Percentiles rank a stretch among this genome's conserved stretches.
phyloP scores from a whole-genome alignment of 2,888 invertebrate genomes.

The Tetragnatha montana region DNA sequence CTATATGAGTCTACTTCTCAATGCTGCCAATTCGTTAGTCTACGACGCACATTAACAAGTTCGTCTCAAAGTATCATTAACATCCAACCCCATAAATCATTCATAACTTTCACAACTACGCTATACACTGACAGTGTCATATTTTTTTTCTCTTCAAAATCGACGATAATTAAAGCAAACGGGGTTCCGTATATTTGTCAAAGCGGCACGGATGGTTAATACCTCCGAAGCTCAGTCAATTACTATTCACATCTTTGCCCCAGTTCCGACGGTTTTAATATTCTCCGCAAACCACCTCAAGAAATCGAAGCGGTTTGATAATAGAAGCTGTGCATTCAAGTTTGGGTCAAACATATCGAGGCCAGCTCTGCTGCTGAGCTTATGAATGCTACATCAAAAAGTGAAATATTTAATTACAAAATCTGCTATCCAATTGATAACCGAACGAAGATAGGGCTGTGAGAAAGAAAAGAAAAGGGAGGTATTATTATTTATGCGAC shows the following conservation, averaged over 20 bases:
- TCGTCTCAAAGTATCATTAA: too few species aligned
- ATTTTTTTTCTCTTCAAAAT: too few species aligned
- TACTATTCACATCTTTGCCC: conserved; percentile 45
- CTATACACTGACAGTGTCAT: too few species aligned
- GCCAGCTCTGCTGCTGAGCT: conserved; percentile 55
- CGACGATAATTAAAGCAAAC: neutral
- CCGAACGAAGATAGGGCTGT: conserved; percentile 18
- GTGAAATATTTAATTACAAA: conserved; percentile 62
- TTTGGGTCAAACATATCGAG: conserved; percentile 51
- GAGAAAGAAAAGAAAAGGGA: conserved; percentile 1
- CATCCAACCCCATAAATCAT: too few species aligned
- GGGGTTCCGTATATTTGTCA: neutral
- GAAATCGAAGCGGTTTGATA: conserved; percentile 37
- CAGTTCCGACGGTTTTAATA: conserved; percentile 35
- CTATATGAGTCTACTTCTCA: too few species aligned
- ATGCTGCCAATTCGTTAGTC: too few species aligned
- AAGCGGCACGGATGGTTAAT: neutral
- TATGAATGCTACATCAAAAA: conserved; percentile 43
- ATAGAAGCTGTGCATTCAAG: conserved; percentile 29
- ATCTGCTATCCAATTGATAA: conserved; percentile 55
- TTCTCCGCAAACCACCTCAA: conserved; percentile 17
- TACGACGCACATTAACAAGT: too few species aligned
- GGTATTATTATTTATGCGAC: conserved; percentile 12
- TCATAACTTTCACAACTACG: too few species aligned
- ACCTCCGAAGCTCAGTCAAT: conserved; percentile 16